Conservation (phyloP, 2,888 invertebrate genomes). For the Tetanocera ferruginea region DNA sequence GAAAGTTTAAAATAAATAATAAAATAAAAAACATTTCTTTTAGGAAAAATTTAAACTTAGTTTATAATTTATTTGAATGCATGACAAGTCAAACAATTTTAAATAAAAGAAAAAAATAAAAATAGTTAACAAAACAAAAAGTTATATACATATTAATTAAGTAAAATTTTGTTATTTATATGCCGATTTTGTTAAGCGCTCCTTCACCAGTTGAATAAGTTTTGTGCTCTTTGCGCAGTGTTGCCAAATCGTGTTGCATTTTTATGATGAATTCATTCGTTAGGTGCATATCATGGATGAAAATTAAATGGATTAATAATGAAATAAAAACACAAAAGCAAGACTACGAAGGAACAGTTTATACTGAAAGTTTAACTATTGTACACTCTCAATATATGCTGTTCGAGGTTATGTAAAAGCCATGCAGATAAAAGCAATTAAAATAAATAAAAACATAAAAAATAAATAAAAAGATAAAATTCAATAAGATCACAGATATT, state of each 20-base stretch:
- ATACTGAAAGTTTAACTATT: neutral
- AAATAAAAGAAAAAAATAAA: neutral
- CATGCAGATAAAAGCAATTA: neutral
- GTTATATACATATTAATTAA: neutral
- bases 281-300: slow-evolving; percentile 10
- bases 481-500: too few species aligned
- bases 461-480: neutral
- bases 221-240: neutral
- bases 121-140: neutral
- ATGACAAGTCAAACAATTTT: neutral
- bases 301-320: slow-evolving; percentile 22
- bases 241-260: neutral
- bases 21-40: too few species aligned
- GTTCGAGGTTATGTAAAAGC: neutral
- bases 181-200: neutral
- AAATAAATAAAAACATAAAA: neutral
- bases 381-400: neutral
- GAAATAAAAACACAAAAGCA: neutral
- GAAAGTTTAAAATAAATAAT: too few species aligned
- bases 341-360: neutral
- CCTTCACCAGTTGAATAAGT: slow-evolving; percentile 21
- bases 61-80: too few species aligned
- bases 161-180: neutral
- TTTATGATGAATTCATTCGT: neutral
- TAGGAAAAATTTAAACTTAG: too few species aligned